phyloP scores from a whole-genome alignment of 1,140 invertebrate species.

The Drosophila setifemur region DNA sequence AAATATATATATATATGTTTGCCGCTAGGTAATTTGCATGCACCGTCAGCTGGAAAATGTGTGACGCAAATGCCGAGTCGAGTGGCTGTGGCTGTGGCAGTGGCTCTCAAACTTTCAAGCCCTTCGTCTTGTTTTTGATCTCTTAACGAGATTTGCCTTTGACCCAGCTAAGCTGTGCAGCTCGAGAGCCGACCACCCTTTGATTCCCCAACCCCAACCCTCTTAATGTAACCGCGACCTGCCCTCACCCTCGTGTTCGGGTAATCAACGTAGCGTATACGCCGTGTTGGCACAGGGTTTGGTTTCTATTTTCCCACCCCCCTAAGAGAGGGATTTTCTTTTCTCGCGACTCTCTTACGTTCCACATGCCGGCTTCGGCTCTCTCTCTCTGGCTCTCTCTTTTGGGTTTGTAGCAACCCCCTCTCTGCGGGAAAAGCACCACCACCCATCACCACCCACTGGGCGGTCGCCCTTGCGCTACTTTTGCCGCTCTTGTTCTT shows the following conservation, averaged over 20 bases:
- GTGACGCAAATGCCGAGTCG: slow-evolving; percentile 67
- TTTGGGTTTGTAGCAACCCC: not conserved
- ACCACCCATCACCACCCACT: slow-evolving; percentile 39
- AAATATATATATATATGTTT: not conserved
- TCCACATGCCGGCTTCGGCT: slow-evolving; percentile 33
- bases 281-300: slow-evolving; percentile 12
- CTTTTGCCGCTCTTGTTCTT: slow-evolving; percentile 48
- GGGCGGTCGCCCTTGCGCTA: slow-evolving; percentile 75
- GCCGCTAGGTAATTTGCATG: slow-evolving; percentile 49
- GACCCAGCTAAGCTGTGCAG: slow-evolving; percentile 14
- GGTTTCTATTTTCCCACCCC: slow-evolving; percentile 2
- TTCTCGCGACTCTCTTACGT: slow-evolving; percentile 42
- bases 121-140: slow-evolving; percentile 12
- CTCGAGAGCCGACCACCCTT: not conserved
- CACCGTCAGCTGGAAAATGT: slow-evolving; percentile 26
- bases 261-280: slow-evolving; percentile 58
- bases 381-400: slow-evolving; percentile 2
- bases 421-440: not conserved
- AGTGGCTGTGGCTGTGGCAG: slow-evolving; percentile 4
- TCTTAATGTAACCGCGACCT: slow-evolving; percentile 7
- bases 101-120: slow-evolving; percentile 43
- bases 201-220: not conserved
- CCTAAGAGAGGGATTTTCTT: slow-evolving; percentile 4
- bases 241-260: slow-evolving; percentile 24
- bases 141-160: slow-evolving; percentile 36